phyloP scores from a whole-genome alignment of 2,888 invertebrate genomes.

The Polymixis flavicincta region DNA sequence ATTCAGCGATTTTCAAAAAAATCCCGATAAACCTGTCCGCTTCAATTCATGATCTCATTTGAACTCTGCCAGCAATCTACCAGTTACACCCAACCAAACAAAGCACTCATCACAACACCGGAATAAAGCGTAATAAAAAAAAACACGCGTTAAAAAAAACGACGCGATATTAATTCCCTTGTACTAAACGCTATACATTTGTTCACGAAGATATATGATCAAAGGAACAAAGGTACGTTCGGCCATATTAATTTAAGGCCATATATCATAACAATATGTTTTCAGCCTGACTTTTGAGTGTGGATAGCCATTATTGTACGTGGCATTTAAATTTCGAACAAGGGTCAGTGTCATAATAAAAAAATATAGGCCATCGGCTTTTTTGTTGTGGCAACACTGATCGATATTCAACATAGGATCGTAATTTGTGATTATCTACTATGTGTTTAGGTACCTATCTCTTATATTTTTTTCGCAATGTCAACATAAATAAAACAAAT shows the following conservation, averaged over 20 bases:
- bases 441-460: too few species aligned
- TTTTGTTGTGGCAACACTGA: constrained; percentile 14
- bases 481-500: not conserved
- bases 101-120: constrained; percentile 32
- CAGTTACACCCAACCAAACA: constrained; percentile 39
- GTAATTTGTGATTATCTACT: too few species aligned
- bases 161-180: constrained; percentile 56
- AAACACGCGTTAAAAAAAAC: constrained; percentile 32
- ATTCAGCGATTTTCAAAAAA: not conserved
- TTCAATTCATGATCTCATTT: constrained; percentile 35
- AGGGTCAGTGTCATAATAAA: constrained; percentile 31
- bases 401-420: not conserved
- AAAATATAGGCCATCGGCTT: constrained; percentile 19
- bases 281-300: constrained; percentile 59
- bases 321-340: constrained; percentile 57
- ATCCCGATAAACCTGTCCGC: not conserved
- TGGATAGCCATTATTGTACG: constrained; percentile 54
- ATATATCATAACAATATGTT: constrained; percentile 70
- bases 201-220: constrained; percentile 66
- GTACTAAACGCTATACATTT: constrained; percentile 66
- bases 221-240: constrained; percentile 66
- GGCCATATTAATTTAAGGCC: constrained; percentile 68
- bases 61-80: constrained; percentile 36
- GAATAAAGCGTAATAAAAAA: constrained; percentile 37
- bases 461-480: not conserved